Percentiles rank a stretch among this genome's conserved stretches.
phyloP scores from a whole-genome alignment of 37 sponge, comb jelly and placozoan species.

The Diacarnus erythraeanus region DNA sequence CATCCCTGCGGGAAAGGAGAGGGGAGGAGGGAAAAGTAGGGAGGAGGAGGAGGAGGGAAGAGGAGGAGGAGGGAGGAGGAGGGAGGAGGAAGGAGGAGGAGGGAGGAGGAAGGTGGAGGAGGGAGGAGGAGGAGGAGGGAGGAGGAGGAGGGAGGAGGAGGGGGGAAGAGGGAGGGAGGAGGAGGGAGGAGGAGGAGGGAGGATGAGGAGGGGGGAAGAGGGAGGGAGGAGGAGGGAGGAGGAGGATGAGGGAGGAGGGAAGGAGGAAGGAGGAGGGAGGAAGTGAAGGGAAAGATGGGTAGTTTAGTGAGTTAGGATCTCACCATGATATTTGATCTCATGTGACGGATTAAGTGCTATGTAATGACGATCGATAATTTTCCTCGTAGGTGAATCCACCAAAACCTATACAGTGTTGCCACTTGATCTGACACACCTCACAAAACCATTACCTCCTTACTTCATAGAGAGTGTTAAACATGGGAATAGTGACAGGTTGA shows the following conservation, averaged over 20 bases:
- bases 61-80: not conserved
- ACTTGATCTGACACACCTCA: not conserved
- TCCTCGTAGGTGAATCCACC: conserved; percentile 40
- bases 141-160: not conserved
- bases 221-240: not conserved
- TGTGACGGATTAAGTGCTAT: conserved; percentile 51
- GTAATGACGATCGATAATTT: conserved; percentile 40
- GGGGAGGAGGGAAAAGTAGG: conserved; percentile 1
- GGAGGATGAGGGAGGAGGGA: not conserved
- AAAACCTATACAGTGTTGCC: conserved; percentile 21
- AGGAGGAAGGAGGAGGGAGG: conserved; percentile 1
- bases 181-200: conserved; percentile 5
- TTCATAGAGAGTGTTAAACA: conserved; percentile 81
- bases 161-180: not conserved
- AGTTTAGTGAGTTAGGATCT: not conserved
- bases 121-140: not conserved
- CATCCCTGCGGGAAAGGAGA: conserved; percentile 28
- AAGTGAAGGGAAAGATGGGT: not conserved
- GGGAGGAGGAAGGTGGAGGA: not conserved
- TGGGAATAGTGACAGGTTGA: conserved; percentile 55
- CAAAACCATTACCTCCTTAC: conserved; percentile 6
- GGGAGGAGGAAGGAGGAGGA: not conserved
- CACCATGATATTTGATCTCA: conserved; percentile 49
- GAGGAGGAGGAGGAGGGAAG: conserved; percentile 3
- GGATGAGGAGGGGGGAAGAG: not conserved